phyloP scores from a whole-genome alignment of 2,113 vertebrate genomes.

The Ibidorhyncha struthersii region DNA sequence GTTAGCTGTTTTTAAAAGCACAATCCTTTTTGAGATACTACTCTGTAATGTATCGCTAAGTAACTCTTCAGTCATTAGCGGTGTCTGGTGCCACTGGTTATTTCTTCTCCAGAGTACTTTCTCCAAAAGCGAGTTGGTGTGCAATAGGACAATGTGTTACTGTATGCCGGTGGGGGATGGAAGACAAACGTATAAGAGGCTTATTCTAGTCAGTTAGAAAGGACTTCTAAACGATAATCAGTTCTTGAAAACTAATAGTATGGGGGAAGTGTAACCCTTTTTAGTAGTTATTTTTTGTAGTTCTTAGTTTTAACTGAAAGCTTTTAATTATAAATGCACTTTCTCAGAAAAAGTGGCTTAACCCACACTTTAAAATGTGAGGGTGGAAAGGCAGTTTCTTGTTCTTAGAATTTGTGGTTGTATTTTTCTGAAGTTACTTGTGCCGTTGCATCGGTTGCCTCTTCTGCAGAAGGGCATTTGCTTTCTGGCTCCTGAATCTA shows the following conservation, averaged over 20 bases:
- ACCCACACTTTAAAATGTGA: not conserved
- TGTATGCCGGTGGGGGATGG: not conserved
- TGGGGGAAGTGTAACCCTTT: not conserved
- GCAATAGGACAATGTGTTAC: not conserved
- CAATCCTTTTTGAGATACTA: not conserved
- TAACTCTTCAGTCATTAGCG: not conserved
- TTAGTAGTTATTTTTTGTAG: not conserved
- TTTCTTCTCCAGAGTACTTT: not conserved
- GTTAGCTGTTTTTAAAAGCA: not conserved
- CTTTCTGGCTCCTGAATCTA: fast-evolving
- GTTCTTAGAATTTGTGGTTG: not conserved
- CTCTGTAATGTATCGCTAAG: not conserved
- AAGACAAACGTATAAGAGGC: not conserved
- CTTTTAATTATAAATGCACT: not conserved
- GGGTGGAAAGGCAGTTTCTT: not conserved
- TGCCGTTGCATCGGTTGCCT: not conserved
- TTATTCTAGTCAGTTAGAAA: not conserved
- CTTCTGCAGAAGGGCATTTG: not conserved
- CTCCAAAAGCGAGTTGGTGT: not conserved
- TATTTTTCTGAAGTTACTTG: not conserved
- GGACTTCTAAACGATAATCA: not conserved
- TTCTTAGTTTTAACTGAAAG: not conserved
- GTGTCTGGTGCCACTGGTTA: not conserved
- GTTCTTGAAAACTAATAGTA: not conserved
- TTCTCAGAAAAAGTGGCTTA: not conserved